Conservation (phyloP, 1,140 invertebrate genomes). For the Helicoverpa armigera region DNA sequence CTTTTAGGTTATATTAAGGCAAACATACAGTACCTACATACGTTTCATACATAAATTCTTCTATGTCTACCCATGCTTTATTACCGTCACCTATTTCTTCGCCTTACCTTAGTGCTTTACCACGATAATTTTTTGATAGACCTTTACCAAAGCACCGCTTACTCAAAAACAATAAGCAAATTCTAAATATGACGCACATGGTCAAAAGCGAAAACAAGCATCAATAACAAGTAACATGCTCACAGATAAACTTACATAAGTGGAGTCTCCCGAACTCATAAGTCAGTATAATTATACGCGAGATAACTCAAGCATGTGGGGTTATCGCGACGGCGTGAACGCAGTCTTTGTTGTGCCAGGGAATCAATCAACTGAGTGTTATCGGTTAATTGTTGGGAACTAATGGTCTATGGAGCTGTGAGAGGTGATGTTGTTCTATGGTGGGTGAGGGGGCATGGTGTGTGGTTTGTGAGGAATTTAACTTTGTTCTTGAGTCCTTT, state of each 20-base stretch:
- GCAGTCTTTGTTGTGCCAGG: slow-evolving; percentile 16
- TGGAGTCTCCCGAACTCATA: slow-evolving; percentile 10
- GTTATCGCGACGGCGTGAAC: slow-evolving; percentile 37
- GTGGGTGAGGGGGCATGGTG: not conserved
- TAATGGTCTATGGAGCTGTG: not conserved
- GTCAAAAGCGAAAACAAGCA: not conserved
- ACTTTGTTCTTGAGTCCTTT: not conserved
- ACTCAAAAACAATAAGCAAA: not conserved
- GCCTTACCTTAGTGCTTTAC: too few species aligned
- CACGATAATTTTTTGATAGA: too few species aligned
- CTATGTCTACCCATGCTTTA: too few species aligned
- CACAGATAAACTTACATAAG: slow-evolving; percentile 33
- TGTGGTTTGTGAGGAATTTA: not conserved
- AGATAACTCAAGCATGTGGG: slow-evolving; percentile 11
- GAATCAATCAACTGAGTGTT: slow-evolving; percentile 25
- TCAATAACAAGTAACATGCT: not conserved
- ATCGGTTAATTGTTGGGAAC: slow-evolving; percentile 44
- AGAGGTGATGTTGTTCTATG: slow-evolving; percentile 6
- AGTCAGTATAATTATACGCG: slow-evolving; percentile 19
- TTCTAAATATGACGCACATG: not conserved
- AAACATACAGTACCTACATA: too few species aligned
- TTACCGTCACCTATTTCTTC: too few species aligned
- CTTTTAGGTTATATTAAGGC: too few species aligned
- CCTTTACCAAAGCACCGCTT: not conserved
- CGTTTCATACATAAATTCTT: too few species aligned